These are phyloP conservation scores for Aethina tumida DNA, from an alignment of 1,140 invertebrate species.

Conservation along the genomic window DNA sequence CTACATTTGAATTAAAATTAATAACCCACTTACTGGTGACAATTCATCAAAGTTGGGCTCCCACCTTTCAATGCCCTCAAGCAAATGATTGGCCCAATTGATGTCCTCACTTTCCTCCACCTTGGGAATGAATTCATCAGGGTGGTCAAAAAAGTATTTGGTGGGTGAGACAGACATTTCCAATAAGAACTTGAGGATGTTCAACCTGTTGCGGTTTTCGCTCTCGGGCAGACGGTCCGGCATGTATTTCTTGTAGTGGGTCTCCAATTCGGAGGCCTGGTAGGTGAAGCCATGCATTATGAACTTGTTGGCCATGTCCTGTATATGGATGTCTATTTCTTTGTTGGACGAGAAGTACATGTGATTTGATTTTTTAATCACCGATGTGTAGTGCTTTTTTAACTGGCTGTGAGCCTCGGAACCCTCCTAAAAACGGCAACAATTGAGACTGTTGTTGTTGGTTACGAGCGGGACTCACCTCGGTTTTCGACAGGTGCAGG, in stretches of 20 bases:
- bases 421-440: constrained; percentile 18
- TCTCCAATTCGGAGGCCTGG: constrained; percentile 23
- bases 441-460: not conserved
- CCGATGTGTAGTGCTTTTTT: constrained; percentile 17
- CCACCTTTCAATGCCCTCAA: constrained; percentile 28
- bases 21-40: too few relatives aligned
- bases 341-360: constrained; percentile 27
- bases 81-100: constrained; percentile 30
- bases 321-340: constrained; percentile 27
- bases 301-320: constrained; percentile 28
- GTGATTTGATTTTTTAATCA: constrained; percentile 22
- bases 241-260: constrained; percentile 26
- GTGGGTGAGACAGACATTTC: constrained; percentile 29
- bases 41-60: constrained; percentile 21
- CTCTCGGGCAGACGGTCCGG: constrained; percentile 14
- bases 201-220: constrained; percentile 17
- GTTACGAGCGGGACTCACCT: constrained; percentile 17
- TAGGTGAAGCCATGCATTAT: constrained; percentile 28
- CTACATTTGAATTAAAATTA: not conserved
- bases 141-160: constrained; percentile 26
- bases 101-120: constrained; percentile 21
- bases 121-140: constrained; percentile 14
- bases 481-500: constrained; percentile 17
- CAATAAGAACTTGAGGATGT: constrained; percentile 27
- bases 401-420: constrained; percentile 21